Evolutionary conservation across 1,140 invertebrate genomes (phyloP).

Genomic region (Potamilus streckersoni): DNA sequence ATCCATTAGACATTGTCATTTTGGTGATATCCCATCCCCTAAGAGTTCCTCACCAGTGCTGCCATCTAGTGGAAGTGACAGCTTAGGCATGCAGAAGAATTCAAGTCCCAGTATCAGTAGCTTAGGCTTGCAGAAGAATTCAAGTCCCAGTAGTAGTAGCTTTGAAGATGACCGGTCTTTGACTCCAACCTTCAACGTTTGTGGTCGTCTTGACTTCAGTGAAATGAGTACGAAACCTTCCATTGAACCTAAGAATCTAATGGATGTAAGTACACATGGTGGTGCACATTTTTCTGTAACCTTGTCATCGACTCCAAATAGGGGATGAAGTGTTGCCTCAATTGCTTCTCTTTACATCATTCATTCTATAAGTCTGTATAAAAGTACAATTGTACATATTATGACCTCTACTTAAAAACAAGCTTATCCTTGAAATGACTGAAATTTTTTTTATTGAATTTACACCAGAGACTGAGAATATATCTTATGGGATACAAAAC

Average conservation of each 20-base stretch:
- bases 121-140: background rate
- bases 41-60: slow-evolving; percentile 53
- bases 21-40: slow-evolving; percentile 36
- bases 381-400: too few species aligned
- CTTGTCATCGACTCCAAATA: too few species aligned
- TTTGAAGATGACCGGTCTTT: slow-evolving; percentile 44
- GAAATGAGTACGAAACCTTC: slow-evolving; percentile 39
- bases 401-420: too few species aligned
- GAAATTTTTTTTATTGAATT: too few species aligned
- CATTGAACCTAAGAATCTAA: slow-evolving; percentile 59
- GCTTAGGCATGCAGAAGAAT: background rate
- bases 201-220: slow-evolving; percentile 29
- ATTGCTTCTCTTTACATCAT: too few species aligned
- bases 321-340: too few species aligned
- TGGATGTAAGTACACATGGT: slow-evolving; percentile 42
- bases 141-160: slow-evolving; percentile 24
- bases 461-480: too few species aligned
- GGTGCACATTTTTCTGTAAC: too few species aligned
- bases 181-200: slow-evolving; percentile 39
- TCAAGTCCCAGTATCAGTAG: slow-evolving; percentile 23
- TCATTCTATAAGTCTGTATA: too few species aligned
- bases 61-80: slow-evolving; percentile 35
- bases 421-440: too few species aligned
- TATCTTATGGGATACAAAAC: too few species aligned
- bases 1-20: slow-evolving; percentile 35